Evolutionary conservation across 2,888 invertebrate genomes (phyloP).

Genomic region (Lasioglossum oenotherae): DNA sequence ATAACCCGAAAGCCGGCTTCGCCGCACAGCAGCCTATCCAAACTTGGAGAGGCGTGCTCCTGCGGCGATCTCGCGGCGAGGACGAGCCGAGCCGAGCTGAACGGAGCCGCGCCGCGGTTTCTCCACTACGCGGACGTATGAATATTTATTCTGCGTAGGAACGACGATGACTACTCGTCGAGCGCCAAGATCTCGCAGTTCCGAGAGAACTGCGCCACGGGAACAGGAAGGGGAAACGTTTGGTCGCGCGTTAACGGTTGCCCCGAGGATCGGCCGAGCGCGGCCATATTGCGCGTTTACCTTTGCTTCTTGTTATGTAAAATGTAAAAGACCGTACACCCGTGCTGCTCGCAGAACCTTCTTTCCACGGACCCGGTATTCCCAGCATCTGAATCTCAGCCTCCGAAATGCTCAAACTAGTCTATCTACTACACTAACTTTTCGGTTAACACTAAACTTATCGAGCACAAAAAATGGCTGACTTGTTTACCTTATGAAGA

Average conservation of each 20-base stretch:
- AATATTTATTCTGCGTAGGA: constrained; percentile 57
- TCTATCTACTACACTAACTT: not conserved
- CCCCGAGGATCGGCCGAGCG: not conserved
- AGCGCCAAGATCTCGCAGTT: not conserved
- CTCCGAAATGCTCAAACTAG: not conserved
- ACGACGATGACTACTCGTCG: constrained; percentile 12
- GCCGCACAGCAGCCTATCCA: constrained; percentile 38
- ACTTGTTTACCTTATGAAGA: too few relatives aligned
- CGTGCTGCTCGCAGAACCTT: not conserved
- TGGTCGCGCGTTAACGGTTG: constrained; percentile 8
- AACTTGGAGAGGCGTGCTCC: constrained; percentile 53
- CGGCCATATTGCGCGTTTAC: constrained; percentile 1
- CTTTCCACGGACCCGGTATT: not conserved
- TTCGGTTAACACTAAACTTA: not conserved
- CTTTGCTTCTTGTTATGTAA: constrained; percentile 3
- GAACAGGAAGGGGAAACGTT: constrained; percentile 8
- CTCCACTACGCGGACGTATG: constrained; percentile 21
- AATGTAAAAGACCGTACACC: not conserved
- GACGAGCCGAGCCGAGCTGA: constrained; percentile 3
- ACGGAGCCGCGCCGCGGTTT: not conserved
- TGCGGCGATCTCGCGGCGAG: constrained; percentile 24
- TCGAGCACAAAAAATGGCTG: too few relatives aligned
- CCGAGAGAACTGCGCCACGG: not conserved
- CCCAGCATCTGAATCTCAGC: not conserved
- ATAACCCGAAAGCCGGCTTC: constrained; percentile 69